Evolutionary conservation across 1,140 invertebrate genomes (phyloP).

Genomic region (Neoseiulus cucumeris): DNA sequence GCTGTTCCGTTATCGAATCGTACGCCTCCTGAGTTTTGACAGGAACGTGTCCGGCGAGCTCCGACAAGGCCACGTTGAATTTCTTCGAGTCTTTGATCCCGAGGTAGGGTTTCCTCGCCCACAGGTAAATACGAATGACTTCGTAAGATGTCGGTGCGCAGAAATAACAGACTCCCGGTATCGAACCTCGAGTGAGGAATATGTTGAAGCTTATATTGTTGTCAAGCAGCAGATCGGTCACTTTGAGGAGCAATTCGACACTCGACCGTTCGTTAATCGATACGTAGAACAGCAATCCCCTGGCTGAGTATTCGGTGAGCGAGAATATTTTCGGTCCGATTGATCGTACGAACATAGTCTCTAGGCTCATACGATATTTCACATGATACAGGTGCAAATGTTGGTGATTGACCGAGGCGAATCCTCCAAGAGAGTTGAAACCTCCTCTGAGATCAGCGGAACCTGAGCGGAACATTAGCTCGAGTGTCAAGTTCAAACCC

Average conservation of each 20-base stretch:
- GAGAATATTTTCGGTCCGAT: background rate
- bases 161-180: background rate
- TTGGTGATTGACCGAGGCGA: background rate
- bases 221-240: background rate
- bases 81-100: background rate
- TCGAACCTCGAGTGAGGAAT: background rate
- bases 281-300: background rate
- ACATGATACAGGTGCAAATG: background rate
- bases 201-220: background rate
- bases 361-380: background rate
- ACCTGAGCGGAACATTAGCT: background rate
- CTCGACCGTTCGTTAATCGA: background rate
- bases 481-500: background rate
- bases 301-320: background rate
- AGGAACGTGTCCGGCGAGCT: background rate
- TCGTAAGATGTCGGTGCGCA: background rate
- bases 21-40: background rate
- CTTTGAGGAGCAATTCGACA: background rate
- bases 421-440: background rate
- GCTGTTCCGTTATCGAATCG: background rate
- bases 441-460: background rate
- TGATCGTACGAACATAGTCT: background rate
- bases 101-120: background rate
- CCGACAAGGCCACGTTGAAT: background rate
- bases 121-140: conserved; percentile 1